Evolutionary conservation across 92 coral and sea anemone genomes (phyloP), one percentile per base, ranked within the genome.

Genomic region (Blastomussa wellsi): DNA sequence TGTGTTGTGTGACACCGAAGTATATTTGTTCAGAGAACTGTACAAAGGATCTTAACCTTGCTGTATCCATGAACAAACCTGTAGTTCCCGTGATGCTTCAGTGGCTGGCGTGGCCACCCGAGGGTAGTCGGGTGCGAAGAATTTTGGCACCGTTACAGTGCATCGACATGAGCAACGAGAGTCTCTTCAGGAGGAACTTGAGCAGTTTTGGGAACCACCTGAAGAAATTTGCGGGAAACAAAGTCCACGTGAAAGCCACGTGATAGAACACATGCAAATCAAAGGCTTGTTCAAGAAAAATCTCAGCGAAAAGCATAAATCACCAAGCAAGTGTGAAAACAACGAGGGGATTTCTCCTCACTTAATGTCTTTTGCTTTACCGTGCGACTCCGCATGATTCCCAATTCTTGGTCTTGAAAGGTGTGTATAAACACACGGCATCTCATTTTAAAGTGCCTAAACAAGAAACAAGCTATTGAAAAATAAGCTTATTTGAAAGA

Each of bases 101-200:
- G 86, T 95, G 98, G 98, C 82, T 92, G 78, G 68, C 98, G 19
- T 93, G 98, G 95, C 98, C 98, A 9, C 98, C 95, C 35, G 98
- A 96, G 51, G 92, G 94, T 74, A 86, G 72, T 49, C 91, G 92
- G 81, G 93, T 86, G 49, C 94, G 94, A 12, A 92, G 95, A 88
- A 91, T 91, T 51, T 82, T 91, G 77, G 93, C 95, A 22, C 95
- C 93, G 11, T 85, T 91, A 65, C 90, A 79, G 3, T 88, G 87
- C 31, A 91, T 96, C 66, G 98, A 96, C 88, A 77, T 96, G 94
- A 94, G 98, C 86, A 96, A 94, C 48, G 95, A 96, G 22, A 93
- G 86, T 66, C 90, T 90, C 55, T 91, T 94, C 41, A 91, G 79
- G 78, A 89, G 76, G 85, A 94, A 91, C 82, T 67, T 93, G 76